A percentile compares a stretch with the other conserved stretches of the same genome.
Evolutionary conservation across 2,888 invertebrate genomes (phyloP).

Genomic region (Rhamphomyia laevipes): DNA sequence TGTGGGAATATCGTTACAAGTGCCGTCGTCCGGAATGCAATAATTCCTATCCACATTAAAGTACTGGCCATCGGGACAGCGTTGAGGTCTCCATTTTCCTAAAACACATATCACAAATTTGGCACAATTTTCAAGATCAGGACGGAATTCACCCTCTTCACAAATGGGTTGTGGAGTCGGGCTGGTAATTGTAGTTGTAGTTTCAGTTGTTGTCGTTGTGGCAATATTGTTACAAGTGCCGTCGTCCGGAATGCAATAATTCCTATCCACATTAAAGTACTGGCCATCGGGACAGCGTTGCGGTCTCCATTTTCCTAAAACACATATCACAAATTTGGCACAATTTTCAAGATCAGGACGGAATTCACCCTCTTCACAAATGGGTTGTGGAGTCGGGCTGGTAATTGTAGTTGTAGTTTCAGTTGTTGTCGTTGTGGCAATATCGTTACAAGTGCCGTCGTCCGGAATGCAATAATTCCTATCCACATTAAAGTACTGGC

Average conservation of each 20-base stretch:
- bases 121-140: not conserved
- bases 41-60: not conserved
- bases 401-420: too few relatives aligned
- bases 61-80: not conserved
- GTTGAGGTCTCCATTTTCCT: not conserved
- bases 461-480: not conserved
- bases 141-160: not conserved
- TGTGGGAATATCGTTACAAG: not conserved
- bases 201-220: not conserved
- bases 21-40: not conserved
- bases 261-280: not conserved
- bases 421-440: not conserved
- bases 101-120: not conserved
- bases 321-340: not conserved
- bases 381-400: too few relatives aligned
- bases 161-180: not conserved
- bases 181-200: not conserved
- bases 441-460: not conserved
- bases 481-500: not conserved
- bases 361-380: not conserved
- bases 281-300: not conserved
- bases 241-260: not conserved
- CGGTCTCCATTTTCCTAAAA: not conserved
- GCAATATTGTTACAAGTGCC: not conserved
- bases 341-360: not conserved